A percentile compares a stretch with the other conserved stretches of the same genome.
phyloP scores from a whole-genome alignment of 2,888 invertebrate genomes.

The Hyposoter didymator region DNA sequence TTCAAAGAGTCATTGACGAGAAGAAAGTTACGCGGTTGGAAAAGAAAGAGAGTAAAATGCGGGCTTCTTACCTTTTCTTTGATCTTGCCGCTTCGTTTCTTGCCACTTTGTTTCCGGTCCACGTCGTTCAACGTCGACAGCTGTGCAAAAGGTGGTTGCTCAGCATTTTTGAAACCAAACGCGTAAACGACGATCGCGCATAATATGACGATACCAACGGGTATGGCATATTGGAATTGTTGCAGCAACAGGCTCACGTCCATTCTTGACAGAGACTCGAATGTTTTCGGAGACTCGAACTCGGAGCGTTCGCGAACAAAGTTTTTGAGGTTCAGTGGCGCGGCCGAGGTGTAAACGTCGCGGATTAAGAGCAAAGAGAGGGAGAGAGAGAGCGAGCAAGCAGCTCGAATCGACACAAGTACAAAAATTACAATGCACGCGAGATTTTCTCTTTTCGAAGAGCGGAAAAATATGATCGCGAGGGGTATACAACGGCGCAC shows the following conservation, averaged over 20 bases:
- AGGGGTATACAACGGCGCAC: background rate
- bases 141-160: constrained; percentile 92
- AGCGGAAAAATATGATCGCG: background rate
- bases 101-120: constrained; percentile 89
- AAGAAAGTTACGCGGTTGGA: background rate
- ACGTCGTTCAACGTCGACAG: constrained; percentile 87
- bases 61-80: constrained; percentile 89
- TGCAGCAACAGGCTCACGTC: constrained; percentile 79
- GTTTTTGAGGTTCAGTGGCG: constrained; percentile 20
- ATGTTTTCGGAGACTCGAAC: constrained; percentile 28
- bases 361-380: background rate
- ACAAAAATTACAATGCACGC: background rate
- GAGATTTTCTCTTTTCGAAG: constrained; percentile 12
- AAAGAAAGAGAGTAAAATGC: background rate
- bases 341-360: constrained; percentile 35
- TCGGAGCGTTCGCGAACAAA: background rate
- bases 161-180: constrained; percentile 92
- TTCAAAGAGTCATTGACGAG: background rate
- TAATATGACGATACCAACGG: constrained; percentile 88
- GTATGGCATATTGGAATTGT: constrained; percentile 85
- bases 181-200: constrained; percentile 91
- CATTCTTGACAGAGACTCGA: constrained; percentile 72
- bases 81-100: constrained; percentile 87
- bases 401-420: constrained; percentile 30
- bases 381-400: constrained; percentile 17